Conservation (phyloP, 2,797 vertebrate genomes). For the Tarsius wallacei region DNA sequence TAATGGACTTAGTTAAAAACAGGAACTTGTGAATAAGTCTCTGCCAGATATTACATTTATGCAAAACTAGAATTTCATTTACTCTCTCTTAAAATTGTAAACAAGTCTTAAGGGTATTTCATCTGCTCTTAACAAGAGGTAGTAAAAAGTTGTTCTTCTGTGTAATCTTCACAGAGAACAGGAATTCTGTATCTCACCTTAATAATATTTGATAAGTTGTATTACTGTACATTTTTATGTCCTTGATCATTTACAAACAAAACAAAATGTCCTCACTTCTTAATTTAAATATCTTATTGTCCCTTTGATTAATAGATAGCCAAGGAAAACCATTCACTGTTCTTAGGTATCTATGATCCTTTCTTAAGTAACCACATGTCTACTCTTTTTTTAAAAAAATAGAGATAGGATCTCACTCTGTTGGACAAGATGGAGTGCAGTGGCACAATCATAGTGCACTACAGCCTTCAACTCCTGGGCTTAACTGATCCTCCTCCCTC, state of each 20-base stretch:
- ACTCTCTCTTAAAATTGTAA: not conserved
- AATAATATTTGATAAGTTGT: not conserved
- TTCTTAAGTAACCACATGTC: not conserved
- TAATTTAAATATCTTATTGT: not conserved
- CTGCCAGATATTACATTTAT: not conserved
- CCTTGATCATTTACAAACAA: not conserved
- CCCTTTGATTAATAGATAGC: not conserved
- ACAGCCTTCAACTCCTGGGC: too few species aligned
- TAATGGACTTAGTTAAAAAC: not conserved
- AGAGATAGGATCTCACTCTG: too few species aligned
- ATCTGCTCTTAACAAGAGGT: not conserved
- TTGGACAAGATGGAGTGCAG: too few species aligned
- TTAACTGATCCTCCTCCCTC: too few species aligned
- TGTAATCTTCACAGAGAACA: not conserved
- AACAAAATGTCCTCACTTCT: not conserved
- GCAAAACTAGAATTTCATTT: not conserved
- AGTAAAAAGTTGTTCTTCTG: not conserved
- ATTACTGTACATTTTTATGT: not conserved
- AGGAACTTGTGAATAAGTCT: not conserved
- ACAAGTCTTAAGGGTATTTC: not conserved
- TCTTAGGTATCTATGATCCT: not conserved
- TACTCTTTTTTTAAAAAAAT: not conserved
- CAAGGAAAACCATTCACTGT: not conserved
- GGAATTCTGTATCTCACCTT: not conserved
- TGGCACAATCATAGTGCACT: too few species aligned